These are phyloP conservation scores for Galeruca laticollis DNA, from an alignment of 2,888 invertebrate species.

Conservation along the genomic window DNA sequence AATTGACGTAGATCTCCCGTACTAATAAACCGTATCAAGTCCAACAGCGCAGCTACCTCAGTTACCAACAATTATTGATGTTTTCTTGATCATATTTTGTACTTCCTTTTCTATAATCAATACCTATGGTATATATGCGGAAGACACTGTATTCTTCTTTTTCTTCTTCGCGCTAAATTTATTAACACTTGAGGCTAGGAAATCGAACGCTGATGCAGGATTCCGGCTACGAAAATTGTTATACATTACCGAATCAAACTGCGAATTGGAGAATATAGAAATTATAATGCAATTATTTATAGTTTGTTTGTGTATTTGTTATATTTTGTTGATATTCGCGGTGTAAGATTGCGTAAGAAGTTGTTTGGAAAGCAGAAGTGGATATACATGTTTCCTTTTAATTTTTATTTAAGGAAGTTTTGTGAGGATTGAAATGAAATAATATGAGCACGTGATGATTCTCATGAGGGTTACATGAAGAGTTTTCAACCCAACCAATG, in stretches of 20 bases:
- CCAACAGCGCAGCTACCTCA: conserved; percentile 53
- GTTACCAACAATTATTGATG: conserved; percentile 55
- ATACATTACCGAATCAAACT: conserved; percentile 44
- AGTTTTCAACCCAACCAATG: too few species aligned
- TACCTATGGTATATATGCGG: conserved; percentile 46
- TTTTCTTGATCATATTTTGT: conserved; percentile 51
- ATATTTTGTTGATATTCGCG: not conserved
- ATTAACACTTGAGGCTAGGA: conserved; percentile 42
- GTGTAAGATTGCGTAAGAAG: not conserved
- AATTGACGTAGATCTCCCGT: conserved; percentile 5
- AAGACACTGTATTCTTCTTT: conserved; percentile 41
- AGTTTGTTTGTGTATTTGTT: conserved; percentile 5
- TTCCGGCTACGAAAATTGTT: conserved; percentile 39
- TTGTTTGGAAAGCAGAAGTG: not conserved
- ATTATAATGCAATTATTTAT: conserved; percentile 16
- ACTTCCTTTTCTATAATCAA: conserved; percentile 49
- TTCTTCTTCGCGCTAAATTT: conserved; percentile 41
- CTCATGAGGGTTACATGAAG: too few species aligned
- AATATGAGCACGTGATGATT: too few species aligned
- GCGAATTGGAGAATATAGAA: conserved; percentile 36
- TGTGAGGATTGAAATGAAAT: too few species aligned
- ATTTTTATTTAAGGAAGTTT: too few species aligned
- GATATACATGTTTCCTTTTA: too few species aligned
- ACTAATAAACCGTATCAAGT: conserved; percentile 17
- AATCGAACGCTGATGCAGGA: conserved; percentile 17